These are phyloP conservation scores for Oreotrochilus melanogaster DNA, from an alignment of 2,113 vertebrate genomes.

Conservation along the genomic window DNA sequence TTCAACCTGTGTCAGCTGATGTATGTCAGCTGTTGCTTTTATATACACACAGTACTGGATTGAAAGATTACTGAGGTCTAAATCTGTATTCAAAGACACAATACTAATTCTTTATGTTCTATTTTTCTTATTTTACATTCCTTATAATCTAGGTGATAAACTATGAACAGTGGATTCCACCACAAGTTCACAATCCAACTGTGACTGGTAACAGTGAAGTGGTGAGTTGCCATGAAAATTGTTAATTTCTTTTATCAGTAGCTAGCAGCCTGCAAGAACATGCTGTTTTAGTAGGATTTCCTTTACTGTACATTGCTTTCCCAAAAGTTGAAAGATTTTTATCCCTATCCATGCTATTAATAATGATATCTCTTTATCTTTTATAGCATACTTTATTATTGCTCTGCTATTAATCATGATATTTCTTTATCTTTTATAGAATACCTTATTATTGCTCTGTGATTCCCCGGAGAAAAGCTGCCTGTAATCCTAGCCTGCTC, in stretches of 20 bases:
- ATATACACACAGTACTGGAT: background rate
- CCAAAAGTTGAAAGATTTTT: background rate
- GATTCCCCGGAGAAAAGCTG: background rate
- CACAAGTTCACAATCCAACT: background rate
- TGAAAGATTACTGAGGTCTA: background rate
- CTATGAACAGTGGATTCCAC: slow-evolving; percentile 72
- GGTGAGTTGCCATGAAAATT: slow-evolving; percentile 47
- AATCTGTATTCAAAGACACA: background rate
- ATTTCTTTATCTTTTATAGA: background rate
- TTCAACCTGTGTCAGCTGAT: background rate
- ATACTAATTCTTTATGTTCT: background rate
- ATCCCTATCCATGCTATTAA: background rate
- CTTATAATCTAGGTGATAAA: slow-evolving; percentile 55
- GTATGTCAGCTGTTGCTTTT: background rate
- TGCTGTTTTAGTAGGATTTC: background rate
- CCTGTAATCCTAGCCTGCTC: background rate
- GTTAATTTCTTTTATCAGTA: background rate
- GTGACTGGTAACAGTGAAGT: slow-evolving; percentile 23
- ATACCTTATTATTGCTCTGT: background rate
- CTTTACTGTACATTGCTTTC: background rate
- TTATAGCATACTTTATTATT: background rate
- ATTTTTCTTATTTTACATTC: background rate
- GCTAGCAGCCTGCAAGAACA: background rate
- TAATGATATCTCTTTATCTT: background rate
- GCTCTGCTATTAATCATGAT: background rate